Conservation (phyloP, 2,797 vertebrate genomes). For the Thalassophryne amazonica region DNA sequence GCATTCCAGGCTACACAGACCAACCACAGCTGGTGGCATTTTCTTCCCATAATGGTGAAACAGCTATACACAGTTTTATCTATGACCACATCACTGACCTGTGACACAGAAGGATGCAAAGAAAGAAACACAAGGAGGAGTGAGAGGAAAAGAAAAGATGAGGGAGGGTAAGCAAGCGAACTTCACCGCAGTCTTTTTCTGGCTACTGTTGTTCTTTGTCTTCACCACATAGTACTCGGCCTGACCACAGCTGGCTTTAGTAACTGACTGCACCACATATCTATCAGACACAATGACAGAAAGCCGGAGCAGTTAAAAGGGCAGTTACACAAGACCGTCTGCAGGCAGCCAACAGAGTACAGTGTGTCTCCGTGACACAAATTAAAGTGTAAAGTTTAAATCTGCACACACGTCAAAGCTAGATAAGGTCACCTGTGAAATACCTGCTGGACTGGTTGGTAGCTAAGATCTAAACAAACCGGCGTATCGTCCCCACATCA, state of each 20-base stretch:
- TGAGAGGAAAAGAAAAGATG: background rate
- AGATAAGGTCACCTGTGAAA: background rate
- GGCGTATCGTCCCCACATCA: too few species aligned
- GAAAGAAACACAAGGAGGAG: background rate
- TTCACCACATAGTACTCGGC: slow-evolving; percentile 55
- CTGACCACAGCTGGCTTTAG: slow-evolving; percentile 39
- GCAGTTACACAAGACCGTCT: background rate
- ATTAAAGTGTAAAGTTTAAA: background rate
- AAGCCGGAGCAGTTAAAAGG: background rate
- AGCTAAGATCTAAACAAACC: too few species aligned
- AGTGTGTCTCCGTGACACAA: slow-evolving; percentile 24
- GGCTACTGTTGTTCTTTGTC: slow-evolving; percentile 61
- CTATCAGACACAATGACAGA: background rate
- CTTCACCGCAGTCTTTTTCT: slow-evolving; percentile 67
- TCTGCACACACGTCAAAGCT: background rate
- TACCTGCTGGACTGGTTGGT: background rate
- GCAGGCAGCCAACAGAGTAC: slow-evolving; percentile 49
- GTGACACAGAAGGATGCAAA: slow-evolving; percentile 5
- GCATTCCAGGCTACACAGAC: slow-evolving; percentile 24
- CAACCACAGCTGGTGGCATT: slow-evolving; percentile 45
- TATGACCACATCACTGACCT: slow-evolving; percentile 42
- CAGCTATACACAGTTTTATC: slow-evolving; percentile 30
- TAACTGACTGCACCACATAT: slow-evolving; percentile 19
- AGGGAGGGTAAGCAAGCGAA: slow-evolving; percentile 20
- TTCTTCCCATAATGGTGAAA: slow-evolving; percentile 42